These are phyloP conservation scores for Trichopria drosophilae DNA, from an alignment of 2,888 invertebrate genomes.

Conservation along the genomic window DNA sequence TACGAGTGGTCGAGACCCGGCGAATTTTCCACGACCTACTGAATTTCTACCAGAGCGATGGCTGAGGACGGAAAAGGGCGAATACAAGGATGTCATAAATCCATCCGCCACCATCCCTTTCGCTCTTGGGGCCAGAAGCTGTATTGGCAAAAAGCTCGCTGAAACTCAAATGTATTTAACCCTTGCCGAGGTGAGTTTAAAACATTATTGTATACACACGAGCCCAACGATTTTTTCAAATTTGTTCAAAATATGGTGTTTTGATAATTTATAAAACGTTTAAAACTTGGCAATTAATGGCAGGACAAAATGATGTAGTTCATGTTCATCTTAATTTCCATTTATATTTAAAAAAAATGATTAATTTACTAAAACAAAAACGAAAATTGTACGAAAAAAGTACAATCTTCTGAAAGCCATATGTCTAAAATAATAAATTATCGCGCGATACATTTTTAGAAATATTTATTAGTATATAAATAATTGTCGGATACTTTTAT, in stretches of 20 bases:
- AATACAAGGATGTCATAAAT: conserved; percentile 59
- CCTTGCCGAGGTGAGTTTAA: conserved; percentile 64
- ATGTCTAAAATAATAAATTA: too few relatives aligned
- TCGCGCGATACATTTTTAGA: too few relatives aligned
- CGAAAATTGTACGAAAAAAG: too few relatives aligned
- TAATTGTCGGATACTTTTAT: too few relatives aligned
- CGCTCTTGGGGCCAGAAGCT: conserved; percentile 79
- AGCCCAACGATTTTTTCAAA: background rate
- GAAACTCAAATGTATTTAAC: conserved; percentile 73
- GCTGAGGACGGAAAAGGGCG: conserved; percentile 64
- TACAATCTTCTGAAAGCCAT: too few relatives aligned
- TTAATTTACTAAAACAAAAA: too few relatives aligned
- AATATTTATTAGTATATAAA: too few relatives aligned
- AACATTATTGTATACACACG: background rate
- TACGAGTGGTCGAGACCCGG: conserved; percentile 75
- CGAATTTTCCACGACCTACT: conserved; percentile 70
- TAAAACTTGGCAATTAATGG: background rate
- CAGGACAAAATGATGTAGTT: too few relatives aligned
- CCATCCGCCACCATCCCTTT: conserved; percentile 78
- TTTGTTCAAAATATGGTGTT: background rate
- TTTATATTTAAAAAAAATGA: too few relatives aligned
- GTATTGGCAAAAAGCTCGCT: conserved; percentile 81
- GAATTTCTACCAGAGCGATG: conserved; percentile 78
- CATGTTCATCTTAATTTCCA: too few relatives aligned
- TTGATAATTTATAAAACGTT: background rate